phyloP scores from a whole-genome alignment of 1,140 invertebrate species.

The Aphelenchoides besseyi region DNA sequence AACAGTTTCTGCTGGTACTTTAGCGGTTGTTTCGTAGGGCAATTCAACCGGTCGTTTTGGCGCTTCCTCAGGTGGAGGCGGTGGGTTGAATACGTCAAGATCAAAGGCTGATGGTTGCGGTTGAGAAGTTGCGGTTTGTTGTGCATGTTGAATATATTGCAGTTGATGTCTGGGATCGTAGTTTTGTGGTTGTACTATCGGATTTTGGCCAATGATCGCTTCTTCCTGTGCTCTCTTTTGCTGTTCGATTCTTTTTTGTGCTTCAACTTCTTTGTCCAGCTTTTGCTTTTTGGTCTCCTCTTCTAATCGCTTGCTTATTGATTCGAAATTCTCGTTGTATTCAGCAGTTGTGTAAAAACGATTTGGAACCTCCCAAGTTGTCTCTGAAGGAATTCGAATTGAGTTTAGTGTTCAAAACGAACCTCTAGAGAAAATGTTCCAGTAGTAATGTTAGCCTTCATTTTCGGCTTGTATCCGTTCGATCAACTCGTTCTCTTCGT shows the following conservation, averaged over 20 bases:
- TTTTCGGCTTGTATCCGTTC: slow-evolving; percentile 72
- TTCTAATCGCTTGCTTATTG: slow-evolving; percentile 23
- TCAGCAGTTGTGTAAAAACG: slow-evolving; percentile 60
- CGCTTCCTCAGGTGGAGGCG: background rate
- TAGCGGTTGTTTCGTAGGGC: too few species aligned
- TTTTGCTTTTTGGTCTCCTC: slow-evolving; percentile 10
- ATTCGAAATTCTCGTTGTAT: slow-evolving; percentile 43
- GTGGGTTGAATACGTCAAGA: background rate
- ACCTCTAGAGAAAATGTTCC: slow-evolving; percentile 77
- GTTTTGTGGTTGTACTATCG: background rate
- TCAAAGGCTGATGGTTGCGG: background rate
- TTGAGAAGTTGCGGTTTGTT: background rate
- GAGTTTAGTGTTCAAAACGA: slow-evolving; percentile 35
- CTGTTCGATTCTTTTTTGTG: too few species aligned
- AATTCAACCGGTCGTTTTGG: background rate
- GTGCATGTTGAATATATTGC: background rate
- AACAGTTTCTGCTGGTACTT: too few species aligned
- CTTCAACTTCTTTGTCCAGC: background rate
- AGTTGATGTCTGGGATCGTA: background rate
- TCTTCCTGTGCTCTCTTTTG: background rate
- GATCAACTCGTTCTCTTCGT: slow-evolving; percentile 57
- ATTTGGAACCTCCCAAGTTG: slow-evolving; percentile 61
- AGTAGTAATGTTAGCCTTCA: slow-evolving; percentile 76
- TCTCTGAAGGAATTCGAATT: slow-evolving; percentile 48
- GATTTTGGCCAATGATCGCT: background rate